A percentile compares a stretch with the other conserved stretches of the same genome.
Evolutionary conservation across 1,140 invertebrate species (phyloP).

Genomic region (Trypoxylus dichotomus): DNA sequence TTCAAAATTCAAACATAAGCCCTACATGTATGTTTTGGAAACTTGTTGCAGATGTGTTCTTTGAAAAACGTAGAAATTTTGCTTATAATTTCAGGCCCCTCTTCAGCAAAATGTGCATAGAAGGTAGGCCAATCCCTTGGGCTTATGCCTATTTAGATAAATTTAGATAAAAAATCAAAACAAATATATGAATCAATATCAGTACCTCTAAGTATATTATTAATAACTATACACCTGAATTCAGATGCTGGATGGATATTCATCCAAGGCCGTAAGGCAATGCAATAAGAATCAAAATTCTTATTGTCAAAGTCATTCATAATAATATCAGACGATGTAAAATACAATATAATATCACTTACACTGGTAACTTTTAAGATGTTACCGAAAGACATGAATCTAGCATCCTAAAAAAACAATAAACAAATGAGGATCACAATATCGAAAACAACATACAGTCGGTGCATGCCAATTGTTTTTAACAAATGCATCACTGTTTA

Average conservation of each 20-base stretch:
- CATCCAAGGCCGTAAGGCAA: slow-evolving; percentile 47
- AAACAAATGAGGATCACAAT: neutral
- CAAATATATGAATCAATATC: neutral
- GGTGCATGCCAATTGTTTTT: slow-evolving; percentile 52
- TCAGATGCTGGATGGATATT: slow-evolving; percentile 50
- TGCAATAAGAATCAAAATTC: slow-evolving; percentile 42
- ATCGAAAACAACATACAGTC: slow-evolving; percentile 34
- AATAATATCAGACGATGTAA: slow-evolving; percentile 45
- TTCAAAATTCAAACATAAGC: neutral
- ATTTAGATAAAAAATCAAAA: neutral
- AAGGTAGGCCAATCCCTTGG: slow-evolving; percentile 51
- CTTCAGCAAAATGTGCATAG: slow-evolving; percentile 49
- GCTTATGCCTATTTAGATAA: slow-evolving; percentile 41
- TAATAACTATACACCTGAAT: slow-evolving; percentile 50
- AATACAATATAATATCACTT: slow-evolving; percentile 45
- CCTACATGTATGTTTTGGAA: slow-evolving; percentile 45
- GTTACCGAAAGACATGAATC: slow-evolving; percentile 48
- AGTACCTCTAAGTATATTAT: slow-evolving; percentile 45
- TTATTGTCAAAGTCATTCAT: slow-evolving; percentile 46
- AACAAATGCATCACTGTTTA: slow-evolving; percentile 45
- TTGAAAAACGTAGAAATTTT: slow-evolving; percentile 44
- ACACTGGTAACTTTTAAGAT: slow-evolving; percentile 45
- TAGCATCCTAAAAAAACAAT: slow-evolving; percentile 44
- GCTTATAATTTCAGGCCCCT: slow-evolving; percentile 46
- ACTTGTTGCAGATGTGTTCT: slow-evolving; percentile 42